Evolutionary conservation across 2,797 vertebrate genomes (phyloP), one percentile per base, ranked within the genome.

Genomic region (Odontamblyopus rebecca): DNA sequence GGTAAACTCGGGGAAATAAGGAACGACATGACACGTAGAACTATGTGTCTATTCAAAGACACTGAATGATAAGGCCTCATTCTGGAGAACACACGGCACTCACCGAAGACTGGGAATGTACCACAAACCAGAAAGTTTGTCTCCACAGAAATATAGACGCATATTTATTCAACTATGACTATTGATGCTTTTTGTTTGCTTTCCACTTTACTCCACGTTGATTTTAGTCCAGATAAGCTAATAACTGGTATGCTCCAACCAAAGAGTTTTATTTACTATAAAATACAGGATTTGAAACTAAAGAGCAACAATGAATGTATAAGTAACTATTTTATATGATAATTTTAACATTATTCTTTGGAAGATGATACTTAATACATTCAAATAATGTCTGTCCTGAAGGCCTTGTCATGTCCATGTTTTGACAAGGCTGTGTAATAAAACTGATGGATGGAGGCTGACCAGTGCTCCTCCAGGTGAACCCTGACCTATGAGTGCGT

Each of bases 391-490:
- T 48, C 44, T 73, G 16, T 78, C 16, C 41, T 6, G 12, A 44
- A 41, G 72, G 48, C 63, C 68, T 63, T 19, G 60, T 76, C 82
- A 78, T 71, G 68, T 74, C 54, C 23, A 61, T 83, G 77, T 84
- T 85, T 83, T 89, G 91, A 85, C 89, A 88, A 68, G 76, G 48
- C 71, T 67, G 62, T 44, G 82, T 86, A 85, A 92, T 95, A 94
- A 95, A 94, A 89, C 88, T 95, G 93, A 94, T 93, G 89, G 88
- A 94, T 93, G 88, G 87, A 88, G 71, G 74, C 82, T 90, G 92
- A 92, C 90, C 92, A 89, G 85, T 87, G 87, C 89, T 90, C 86
- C 91, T 85, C 70, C 93, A 93, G 90, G 92, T 93, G 94, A 94
- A 92, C 94, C 92, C 88, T 95, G 93, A 94, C 93, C 93, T 90